Base-by-base conservation (phyloP, 2,113 vertebrate genomes). In the Ovibos moschatus region DNA sequence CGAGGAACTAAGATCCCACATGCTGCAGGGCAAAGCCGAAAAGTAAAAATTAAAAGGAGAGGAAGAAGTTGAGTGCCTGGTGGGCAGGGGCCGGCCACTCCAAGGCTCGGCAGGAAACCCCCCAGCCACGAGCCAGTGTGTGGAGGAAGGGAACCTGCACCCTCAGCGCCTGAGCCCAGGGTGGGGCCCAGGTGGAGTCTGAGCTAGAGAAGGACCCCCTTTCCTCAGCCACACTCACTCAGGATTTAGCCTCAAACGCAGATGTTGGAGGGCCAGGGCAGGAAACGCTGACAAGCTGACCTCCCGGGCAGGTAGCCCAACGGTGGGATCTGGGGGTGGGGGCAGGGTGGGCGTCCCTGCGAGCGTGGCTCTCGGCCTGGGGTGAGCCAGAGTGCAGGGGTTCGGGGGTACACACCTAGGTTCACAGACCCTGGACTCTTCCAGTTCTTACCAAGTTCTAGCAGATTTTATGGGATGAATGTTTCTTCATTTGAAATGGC, bases 81-180 rank as follows among this genome's bases (percentile, higher is more conserved):
- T 14, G 33, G 30, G 33, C 1, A 4, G 79, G 78, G 50, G 11
- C 30, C 2, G 0, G 79, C 79, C 3, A 6, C 50, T 23, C 50
- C 50, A 23, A 4, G 33, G n/a, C 79, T 82, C 19, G 0, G 79
- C 10, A 1, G 50, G 79, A 50, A 82, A 1, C 76, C 17, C 78
- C 16, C 47, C 12, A 5, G 43, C 47, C 79, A 23, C 0, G 3
- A 53, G 33, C 30, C 79, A 7, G 47, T 0, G 11, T 19, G 1
- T 25, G 82, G 5, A 8, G 1, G 10, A 2, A 17, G 23, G 82
- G n/a, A 40, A 0, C 4, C 33, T 1, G 33, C 33, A 36, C 14
- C 23, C 51, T 55, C 53, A 17, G n/a, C 1, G 53, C 14, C 53
- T 17, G n/a, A 28, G 83, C 55, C 16, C 55, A 19, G 40, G 4